These are phyloP conservation scores for Pangasianodon hypophthalmus DNA, from an alignment of 2,113 vertebrate species.

Conservation along the genomic window DNA sequence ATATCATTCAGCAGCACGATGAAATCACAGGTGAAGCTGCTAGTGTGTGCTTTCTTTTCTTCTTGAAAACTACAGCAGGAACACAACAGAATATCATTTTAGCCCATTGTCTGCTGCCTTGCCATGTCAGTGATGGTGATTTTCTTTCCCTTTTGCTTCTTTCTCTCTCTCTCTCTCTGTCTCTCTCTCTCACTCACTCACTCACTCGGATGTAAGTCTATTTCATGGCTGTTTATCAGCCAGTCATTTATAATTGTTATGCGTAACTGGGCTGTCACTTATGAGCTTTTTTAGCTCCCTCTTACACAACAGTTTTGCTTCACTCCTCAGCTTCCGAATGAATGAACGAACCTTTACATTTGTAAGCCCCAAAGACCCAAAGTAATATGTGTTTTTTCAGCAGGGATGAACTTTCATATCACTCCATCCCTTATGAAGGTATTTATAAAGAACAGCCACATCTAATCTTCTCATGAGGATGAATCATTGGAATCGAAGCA, in stretches of 20 bases:
- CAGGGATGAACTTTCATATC: neutral
- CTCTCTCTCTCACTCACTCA: neutral
- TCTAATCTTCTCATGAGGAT: neutral
- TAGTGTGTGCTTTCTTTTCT: neutral
- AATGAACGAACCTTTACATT: neutral
- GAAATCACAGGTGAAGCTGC: neutral
- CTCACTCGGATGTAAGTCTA: constrained; percentile 1
- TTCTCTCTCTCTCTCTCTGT: neutral
- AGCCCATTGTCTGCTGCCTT: neutral
- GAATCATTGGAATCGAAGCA: neutral
- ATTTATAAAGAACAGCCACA: neutral
- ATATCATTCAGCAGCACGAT: neutral
- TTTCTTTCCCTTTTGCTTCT: neutral
- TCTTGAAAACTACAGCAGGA: constrained; percentile 29
- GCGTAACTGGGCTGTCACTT: neutral
- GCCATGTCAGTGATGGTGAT: neutral
- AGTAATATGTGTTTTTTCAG: neutral
- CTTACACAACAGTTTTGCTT: neutral
- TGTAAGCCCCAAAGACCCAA: neutral
- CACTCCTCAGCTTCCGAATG: neutral
- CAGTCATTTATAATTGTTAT: neutral
- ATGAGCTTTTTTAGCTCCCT: neutral
- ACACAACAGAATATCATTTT: constrained; percentile 28
- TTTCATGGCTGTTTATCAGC: neutral
- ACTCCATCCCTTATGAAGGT: neutral